phyloP scores from a whole-genome alignment of 2,888 invertebrate species.

The Tetheella fluctuosa region DNA sequence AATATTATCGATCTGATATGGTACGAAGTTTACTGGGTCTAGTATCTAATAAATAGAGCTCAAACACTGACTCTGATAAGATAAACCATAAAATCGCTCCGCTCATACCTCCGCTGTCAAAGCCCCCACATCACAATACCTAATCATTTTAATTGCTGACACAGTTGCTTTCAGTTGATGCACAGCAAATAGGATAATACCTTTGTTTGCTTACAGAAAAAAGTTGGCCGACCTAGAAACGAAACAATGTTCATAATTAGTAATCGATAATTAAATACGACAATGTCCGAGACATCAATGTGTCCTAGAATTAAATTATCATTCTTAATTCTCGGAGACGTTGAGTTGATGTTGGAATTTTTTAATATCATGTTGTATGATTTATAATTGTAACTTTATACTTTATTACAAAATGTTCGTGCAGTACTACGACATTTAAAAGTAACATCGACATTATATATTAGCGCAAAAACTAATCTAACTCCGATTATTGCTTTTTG shows the following conservation, averaged over 20 bases:
- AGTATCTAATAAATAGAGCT: no score
- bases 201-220: conserved; percentile 59
- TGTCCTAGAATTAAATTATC: conserved; percentile 1
- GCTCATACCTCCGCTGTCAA: conserved; percentile 40
- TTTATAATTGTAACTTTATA: no score
- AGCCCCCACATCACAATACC: conserved; percentile 41
- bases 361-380: no score
- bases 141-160: conserved; percentile 79
- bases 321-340: no score
- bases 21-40: no score
- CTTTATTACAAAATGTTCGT: no score
- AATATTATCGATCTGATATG: no score
- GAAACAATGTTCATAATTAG: conserved; percentile 58
- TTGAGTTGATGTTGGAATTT: background rate
- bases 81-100: conserved; percentile 23
- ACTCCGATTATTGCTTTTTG: no score
- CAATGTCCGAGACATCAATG: conserved; percentile 32
- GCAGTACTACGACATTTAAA: no score
- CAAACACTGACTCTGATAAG: no score
- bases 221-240: conserved; percentile 63
- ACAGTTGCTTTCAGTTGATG: conserved; percentile 71
- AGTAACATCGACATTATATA: no score
- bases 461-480: no score
- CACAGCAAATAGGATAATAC: conserved; percentile 66
- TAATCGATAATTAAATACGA: conserved; percentile 48